These are phyloP conservation scores for Siderastrea radians DNA, from an alignment of 92 coral and sea anemone genomes.

Conservation along the genomic window DNA sequence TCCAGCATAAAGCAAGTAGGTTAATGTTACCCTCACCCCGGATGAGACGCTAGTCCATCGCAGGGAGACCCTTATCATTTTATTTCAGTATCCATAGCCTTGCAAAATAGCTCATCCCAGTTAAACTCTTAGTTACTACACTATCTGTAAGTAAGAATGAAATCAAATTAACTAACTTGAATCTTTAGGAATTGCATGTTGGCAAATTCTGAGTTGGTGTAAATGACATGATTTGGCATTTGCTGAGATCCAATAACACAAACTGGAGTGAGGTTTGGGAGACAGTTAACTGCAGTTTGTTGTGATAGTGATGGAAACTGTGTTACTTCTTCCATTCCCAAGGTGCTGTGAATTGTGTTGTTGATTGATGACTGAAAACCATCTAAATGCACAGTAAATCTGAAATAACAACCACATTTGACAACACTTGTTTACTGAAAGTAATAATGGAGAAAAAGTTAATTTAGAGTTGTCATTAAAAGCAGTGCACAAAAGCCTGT, in stretches of 20 bases:
- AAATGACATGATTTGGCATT: slow-evolving; percentile 58
- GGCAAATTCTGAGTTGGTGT: slow-evolving; percentile 81
- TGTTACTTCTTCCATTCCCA: slow-evolving; percentile 48
- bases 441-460: not conserved
- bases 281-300: slow-evolving; percentile 41
- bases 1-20: not conserved
- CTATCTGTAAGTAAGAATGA: slow-evolving; percentile 19
- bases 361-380: slow-evolving; percentile 61
- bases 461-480: not conserved
- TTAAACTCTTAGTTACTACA: not conserved
- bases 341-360: slow-evolving; percentile 30
- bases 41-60: too few species aligned
- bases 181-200: slow-evolving; percentile 68
- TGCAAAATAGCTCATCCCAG: too few species aligned
- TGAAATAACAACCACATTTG: not conserved
- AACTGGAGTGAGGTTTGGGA: slow-evolving; percentile 62
- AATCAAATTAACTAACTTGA: not conserved
- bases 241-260: slow-evolving; percentile 57
- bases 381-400: slow-evolving; percentile 73
- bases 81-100: too few species aligned
- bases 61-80: too few species aligned
- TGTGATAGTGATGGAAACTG: slow-evolving; percentile 20
- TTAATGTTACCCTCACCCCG: too few species aligned
- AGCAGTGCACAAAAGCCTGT: not conserved
- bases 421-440: not conserved